Evolutionary conservation across 2,113 vertebrate genomes (phyloP), one percentile per base, ranked within the genome.

Genomic region (Tapirus terrestris): DNA sequence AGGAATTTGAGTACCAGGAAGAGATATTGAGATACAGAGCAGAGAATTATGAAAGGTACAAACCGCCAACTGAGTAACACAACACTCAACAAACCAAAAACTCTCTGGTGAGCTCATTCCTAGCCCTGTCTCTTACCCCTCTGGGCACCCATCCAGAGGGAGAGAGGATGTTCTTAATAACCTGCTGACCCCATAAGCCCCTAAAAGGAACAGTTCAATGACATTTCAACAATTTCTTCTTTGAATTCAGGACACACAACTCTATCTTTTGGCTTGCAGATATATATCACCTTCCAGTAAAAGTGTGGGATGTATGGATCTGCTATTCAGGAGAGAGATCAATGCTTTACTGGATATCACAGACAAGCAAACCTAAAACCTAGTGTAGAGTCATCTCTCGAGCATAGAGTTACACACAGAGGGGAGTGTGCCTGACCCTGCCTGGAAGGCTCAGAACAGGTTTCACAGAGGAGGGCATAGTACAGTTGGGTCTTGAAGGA

Each of bases 401-500:
- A 81, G 63, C 5, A 5, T 5, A 12, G 58, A 89, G n/a, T 58
- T 76, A 39, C 18, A 2, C 27, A 12, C 0, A 18, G 39, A 89
- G 31, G 0, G 39, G 23, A 45, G 20, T 12, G 1, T 39, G 36
- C 2, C 25, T 7, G n/a, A 21, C 18, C 56, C n/a, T 45, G 25
- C 11, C 53, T 45, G 20, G 36, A 86, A 77, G 36, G 11, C 25
- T 81, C 18, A 33, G 21, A 56, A 53, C 14, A 45, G 14, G 1
- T 39, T 93, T 94, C 70, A 81, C 10, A 70, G 68, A 60, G 10
- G 10, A 91, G 6, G 73, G 25, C 6, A 16, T 43, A 36, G 20
- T 31, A 9, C 60, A 89, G 17, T 31, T 60, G 43, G 73, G 45
- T 72, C 75, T 97, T 72, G 45, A 82, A 82, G 86, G 72, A 9